Evolutionary conservation across 2,888 invertebrate genomes (phyloP).

Genomic region (Platypus cylindrus): DNA sequence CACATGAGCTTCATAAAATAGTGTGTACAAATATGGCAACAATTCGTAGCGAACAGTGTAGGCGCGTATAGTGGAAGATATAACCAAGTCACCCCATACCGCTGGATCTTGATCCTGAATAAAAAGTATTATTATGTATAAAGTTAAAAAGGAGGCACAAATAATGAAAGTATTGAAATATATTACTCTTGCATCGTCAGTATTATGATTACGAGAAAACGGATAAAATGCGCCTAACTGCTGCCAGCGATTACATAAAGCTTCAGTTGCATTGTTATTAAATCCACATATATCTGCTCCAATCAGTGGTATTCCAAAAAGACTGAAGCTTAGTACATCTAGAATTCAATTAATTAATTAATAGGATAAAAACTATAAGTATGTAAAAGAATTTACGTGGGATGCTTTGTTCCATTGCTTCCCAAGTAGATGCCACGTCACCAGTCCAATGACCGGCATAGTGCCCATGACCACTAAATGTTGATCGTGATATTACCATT

Average conservation of each 20-base stretch:
- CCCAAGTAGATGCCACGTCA: conserved; percentile 65
- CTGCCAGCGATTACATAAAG: conserved; percentile 71
- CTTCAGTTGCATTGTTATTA: conserved; percentile 55
- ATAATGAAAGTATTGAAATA: no score
- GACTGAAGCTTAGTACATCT: conserved; percentile 59
- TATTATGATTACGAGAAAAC: conserved; percentile 75
- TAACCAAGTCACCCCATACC: conserved; percentile 53
- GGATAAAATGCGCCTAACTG: conserved; percentile 83
- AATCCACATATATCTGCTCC: conserved; percentile 84
- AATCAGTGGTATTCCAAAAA: conserved; percentile 72
- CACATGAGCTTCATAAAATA: conserved; percentile 60
- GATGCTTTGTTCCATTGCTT: conserved; percentile 60
- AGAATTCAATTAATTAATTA: no score
- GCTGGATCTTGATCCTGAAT: conserved; percentile 74
- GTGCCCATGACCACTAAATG: conserved; percentile 62
- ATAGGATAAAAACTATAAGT: no score
- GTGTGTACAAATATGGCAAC: conserved; percentile 67
- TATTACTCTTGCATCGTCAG: conserved; percentile 50
- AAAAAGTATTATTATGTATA: not conserved
- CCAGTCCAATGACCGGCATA: conserved; percentile 78
- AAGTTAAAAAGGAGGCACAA: not conserved
- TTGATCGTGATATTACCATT: conserved; percentile 66
- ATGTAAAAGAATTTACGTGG: no score
- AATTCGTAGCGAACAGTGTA: conserved; percentile 55
- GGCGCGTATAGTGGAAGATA: conserved; percentile 50